Conservation (phyloP, 2,888 invertebrate species). For the Acleris literana region DNA sequence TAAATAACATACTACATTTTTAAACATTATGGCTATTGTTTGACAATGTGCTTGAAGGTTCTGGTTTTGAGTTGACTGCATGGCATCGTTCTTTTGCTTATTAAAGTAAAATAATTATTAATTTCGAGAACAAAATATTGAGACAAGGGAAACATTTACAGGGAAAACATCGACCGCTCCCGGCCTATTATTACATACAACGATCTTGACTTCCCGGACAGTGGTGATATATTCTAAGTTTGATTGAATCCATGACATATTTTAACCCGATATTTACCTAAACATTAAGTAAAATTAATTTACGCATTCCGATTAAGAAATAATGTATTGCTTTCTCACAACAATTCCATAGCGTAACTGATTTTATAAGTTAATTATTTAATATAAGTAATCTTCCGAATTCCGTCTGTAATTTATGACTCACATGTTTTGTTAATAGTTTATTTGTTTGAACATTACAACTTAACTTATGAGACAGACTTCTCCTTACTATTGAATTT, state of each 20-base stretch:
- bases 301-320: slow-evolving; percentile 49
- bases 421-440: background rate
- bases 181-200: slow-evolving; percentile 94
- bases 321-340: slow-evolving; percentile 31
- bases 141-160: slow-evolving; percentile 79
- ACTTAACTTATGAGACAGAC: slow-evolving; percentile 1
- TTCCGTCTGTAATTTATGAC: background rate
- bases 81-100: slow-evolving; percentile 4
- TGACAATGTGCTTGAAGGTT: background rate
- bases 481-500: slow-evolving; percentile 1
- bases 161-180: slow-evolving; percentile 87
- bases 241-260: slow-evolving; percentile 44
- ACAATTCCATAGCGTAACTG: slow-evolving; percentile 8
- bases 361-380: background rate
- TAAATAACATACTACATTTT: too few species aligned
- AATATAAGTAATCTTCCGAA: background rate
- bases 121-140: slow-evolving; percentile 45
- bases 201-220: slow-evolving; percentile 95
- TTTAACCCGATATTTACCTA: slow-evolving; percentile 39
- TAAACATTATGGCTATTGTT: too few species aligned
- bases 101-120: background rate
- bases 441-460: slow-evolving; percentile 1
- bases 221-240: slow-evolving; percentile 88
- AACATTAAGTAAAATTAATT: too few species aligned
- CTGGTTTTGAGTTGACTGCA: slow-evolving; percentile 10